Evolutionary conservation across 2,113 vertebrate genomes (phyloP).

Genomic region (Scophthalmus maximus): DNA sequence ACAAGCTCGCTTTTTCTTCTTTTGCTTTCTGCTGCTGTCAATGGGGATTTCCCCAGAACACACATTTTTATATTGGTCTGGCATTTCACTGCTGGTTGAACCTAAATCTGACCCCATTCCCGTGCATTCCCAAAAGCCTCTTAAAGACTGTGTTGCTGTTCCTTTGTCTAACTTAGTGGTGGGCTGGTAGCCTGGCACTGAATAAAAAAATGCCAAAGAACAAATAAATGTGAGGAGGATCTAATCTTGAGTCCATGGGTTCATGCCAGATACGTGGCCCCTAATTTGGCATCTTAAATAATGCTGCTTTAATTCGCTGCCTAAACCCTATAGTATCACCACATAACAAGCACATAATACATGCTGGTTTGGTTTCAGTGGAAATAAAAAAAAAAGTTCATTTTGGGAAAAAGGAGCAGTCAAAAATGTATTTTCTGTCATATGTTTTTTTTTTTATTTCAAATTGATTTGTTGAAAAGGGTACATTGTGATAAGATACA

Average conservation of each 20-base stretch:
- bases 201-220: constrained; percentile 48
- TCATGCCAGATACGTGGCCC: constrained; percentile 42
- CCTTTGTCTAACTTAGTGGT: constrained; percentile 51
- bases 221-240: constrained; percentile 46
- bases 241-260: constrained; percentile 38
- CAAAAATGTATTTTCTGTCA: constrained; percentile 22
- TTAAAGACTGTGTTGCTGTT: constrained; percentile 44
- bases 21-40: background rate
- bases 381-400: constrained; percentile 1
- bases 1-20: background rate
- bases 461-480: constrained; percentile 64
- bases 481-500: constrained; percentile 64
- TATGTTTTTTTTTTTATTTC: constrained; percentile 76
- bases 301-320: constrained; percentile 14
- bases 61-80: background rate
- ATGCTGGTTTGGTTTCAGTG: background rate
- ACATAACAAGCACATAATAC: background rate
- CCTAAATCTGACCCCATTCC: constrained; percentile 67
- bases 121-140: constrained; percentile 52
- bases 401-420: constrained; percentile 5
- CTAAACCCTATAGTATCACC: constrained; percentile 7
- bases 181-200: constrained; percentile 39
- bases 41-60: background rate
- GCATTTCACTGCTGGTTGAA: background rate
- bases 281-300: constrained; percentile 43